phyloP scores from a whole-genome alignment of 2,888 invertebrate species.

The Epirrhoe alternata region DNA sequence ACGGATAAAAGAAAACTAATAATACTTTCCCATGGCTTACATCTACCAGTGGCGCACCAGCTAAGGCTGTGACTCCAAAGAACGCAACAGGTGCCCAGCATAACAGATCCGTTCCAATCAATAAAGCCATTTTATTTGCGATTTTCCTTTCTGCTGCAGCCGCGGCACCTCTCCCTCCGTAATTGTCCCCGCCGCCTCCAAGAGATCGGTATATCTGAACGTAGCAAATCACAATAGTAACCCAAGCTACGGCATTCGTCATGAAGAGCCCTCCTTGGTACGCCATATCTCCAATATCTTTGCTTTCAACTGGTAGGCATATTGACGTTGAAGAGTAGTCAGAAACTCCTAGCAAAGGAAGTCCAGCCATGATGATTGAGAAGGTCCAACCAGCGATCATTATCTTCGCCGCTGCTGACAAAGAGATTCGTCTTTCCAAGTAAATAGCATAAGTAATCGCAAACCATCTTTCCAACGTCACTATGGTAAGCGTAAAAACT shows the following conservation, averaged over 20 bases:
- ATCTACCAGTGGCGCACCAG: conserved; percentile 93
- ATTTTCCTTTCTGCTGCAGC: conserved; percentile 89
- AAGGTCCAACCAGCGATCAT: conserved; percentile 93
- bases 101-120: conserved; percentile 93
- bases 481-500: conserved; percentile 93
- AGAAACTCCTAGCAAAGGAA: conserved; percentile 93
- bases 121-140: conserved; percentile 95
- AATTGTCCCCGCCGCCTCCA: conserved; percentile 88
- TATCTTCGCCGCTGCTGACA: conserved; percentile 89
- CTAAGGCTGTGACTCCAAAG: conserved; percentile 93
- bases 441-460: conserved; percentile 94
- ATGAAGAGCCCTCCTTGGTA: conserved; percentile 91
- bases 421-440: conserved; percentile 91
- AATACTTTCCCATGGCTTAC: conserved; percentile 92
- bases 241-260: conserved; percentile 92
- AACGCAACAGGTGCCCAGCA: conserved; percentile 96
- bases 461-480: conserved; percentile 94
- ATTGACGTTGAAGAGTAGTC: conserved; percentile 95
- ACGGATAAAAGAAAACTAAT: conserved; percentile 95
- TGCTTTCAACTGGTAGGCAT: conserved; percentile 94
- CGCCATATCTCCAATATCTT: conserved; percentile 87
- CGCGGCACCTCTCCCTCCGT: conserved; percentile 86
- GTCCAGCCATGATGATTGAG: conserved; percentile 89
- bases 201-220: conserved; percentile 93
- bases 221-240: conserved; percentile 93